These are phyloP conservation scores for Egretta garzetta DNA, from an alignment of 2,113 vertebrate species.

Conservation along the genomic window DNA sequence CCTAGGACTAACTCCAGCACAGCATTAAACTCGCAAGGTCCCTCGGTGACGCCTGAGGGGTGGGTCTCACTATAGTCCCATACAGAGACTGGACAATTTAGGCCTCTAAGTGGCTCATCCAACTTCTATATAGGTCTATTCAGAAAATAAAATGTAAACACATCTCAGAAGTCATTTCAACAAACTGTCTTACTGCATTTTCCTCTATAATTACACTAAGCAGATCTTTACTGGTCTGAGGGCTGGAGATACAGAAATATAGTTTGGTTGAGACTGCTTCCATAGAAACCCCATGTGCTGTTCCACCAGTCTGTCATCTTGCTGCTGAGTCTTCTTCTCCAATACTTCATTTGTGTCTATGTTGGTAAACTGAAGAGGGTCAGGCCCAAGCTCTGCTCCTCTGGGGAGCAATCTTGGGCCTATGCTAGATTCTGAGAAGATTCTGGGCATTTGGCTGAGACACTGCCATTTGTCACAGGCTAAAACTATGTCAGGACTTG, in stretches of 20 bases:
- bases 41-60: rapidly evolving
- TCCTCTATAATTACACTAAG: not conserved
- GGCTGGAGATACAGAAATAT: not conserved
- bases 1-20: not conserved
- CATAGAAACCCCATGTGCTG: not conserved
- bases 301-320: not conserved
- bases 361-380: not conserved
- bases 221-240: not conserved
- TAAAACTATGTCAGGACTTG: not conserved
- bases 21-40: not conserved
- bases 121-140: not conserved
- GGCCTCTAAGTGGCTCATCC: not conserved
- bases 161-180: not conserved
- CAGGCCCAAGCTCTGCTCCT: not conserved
- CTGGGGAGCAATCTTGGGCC: not conserved
- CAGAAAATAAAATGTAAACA: not conserved
- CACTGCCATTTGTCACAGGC: not conserved
- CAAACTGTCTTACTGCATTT: not conserved
- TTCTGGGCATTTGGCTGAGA: not conserved
- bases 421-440: not conserved
- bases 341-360: not conserved
- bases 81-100: no score
- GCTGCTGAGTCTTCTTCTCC: not conserved
- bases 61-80: not conserved
- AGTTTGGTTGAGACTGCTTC: not conserved